Base-by-base conservation (phyloP, 2,888 invertebrate species). In the Volucella inflata region DNA sequence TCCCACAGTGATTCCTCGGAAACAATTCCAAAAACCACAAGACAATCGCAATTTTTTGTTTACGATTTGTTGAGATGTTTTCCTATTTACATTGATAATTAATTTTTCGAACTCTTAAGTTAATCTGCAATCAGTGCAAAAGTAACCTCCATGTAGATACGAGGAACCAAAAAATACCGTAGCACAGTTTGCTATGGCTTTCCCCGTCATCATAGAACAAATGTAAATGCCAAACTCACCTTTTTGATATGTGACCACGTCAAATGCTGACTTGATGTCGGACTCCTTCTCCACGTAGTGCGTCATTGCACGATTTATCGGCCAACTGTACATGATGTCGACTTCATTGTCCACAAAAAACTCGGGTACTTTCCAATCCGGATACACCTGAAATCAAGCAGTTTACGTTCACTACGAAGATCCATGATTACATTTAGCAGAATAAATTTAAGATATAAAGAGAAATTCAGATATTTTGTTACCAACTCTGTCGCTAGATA, bases 191-290 rank as follows among this genome's bases (percentile, higher is more conserved):
- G 30, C n/a, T 46, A 6, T 17, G 48, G 21, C 11, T 71, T 44
- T 44, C 14, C 59, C 59, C 40, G 12, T 42, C 6, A 10, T 21
- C 51, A 2, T 2, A 3, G 8, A 17, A 21, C 16, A 38, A 40
- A 42, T 10, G 4, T 16, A 51, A 2, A 0, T 46, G n/a, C 9
- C 38, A 3, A 11, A 85, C 84, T 79, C 60, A 89, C 89, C 95
- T 90, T 96, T 95, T 78, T 94, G 94, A 89, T 96, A 96, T 0
- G 94, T 93, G 64, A 96, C 94, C 0, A 93, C 93, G 59, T 94
- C 94, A 88, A 96, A 96, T 0, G 87, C 85, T 1, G 65, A 67
- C 67, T 89, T 87, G 16, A 91, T 90, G 2, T 91, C 89, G 10
- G 70, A 38, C 48, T 91, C 92, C 4, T 87, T 89, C 59, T 92